phyloP scores from a whole-genome alignment of 2,888 invertebrate genomes.

The Lasioglossum calceatum region DNA sequence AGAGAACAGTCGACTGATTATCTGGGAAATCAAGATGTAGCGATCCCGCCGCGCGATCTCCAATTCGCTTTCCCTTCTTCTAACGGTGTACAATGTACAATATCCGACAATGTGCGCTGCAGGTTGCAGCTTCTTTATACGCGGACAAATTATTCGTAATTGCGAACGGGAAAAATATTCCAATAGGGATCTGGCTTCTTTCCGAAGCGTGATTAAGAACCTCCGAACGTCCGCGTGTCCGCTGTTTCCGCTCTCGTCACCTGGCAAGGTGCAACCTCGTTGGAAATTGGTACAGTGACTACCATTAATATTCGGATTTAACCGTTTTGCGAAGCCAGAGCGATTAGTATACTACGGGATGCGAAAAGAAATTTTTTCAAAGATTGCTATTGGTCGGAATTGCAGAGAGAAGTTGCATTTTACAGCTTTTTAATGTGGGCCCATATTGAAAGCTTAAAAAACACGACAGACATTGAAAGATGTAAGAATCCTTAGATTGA shows the following conservation, averaged over 20 bases:
- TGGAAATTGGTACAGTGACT: too few relatives aligned
- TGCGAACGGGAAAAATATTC: neutral
- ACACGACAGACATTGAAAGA: too few relatives aligned
- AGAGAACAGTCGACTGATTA: constrained; percentile 2
- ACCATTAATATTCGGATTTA: too few relatives aligned
- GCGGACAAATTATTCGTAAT: constrained; percentile 5
- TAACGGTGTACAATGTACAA: neutral
- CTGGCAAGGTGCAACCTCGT: too few relatives aligned
- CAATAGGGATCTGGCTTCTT: neutral
- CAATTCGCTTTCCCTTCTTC: neutral
- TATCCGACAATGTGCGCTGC: neutral
- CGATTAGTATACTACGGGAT: too few relatives aligned
- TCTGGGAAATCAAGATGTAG: constrained; percentile 29
- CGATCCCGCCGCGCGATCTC: constrained; percentile 6
- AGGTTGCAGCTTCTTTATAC: neutral
- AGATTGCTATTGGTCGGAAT: too few relatives aligned
- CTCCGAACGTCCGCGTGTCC: neutral
- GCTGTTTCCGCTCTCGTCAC: neutral
- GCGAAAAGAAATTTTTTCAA: too few relatives aligned
- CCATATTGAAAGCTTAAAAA: too few relatives aligned
- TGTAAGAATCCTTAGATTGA: too few relatives aligned
- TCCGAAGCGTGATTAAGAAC: neutral
- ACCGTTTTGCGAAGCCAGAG: too few relatives aligned
- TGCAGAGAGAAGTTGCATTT: too few relatives aligned
- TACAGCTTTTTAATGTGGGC: too few relatives aligned